Evolutionary conservation across 2,888 invertebrate species (phyloP).

Genomic region (Pandemis corylana): DNA sequence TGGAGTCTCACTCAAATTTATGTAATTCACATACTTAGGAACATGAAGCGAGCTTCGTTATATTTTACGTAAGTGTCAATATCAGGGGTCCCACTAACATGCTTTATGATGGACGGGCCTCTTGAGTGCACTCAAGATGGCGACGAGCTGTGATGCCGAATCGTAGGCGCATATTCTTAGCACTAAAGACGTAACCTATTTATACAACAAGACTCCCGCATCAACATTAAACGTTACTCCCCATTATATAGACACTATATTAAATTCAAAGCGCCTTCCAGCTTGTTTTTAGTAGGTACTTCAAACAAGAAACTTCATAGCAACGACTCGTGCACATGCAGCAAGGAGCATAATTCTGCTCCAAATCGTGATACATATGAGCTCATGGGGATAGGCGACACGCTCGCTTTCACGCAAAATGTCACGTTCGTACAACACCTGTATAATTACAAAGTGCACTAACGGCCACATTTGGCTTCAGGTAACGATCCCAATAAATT

Average conservation of each 20-base stretch:
- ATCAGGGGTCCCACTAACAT: conserved; percentile 57
- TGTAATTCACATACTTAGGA: background rate
- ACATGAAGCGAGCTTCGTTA: conserved; percentile 14
- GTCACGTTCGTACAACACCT: conserved; percentile 32
- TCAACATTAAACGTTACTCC: conserved; percentile 48
- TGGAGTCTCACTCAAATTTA: background rate
- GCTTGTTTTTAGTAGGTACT: conserved; percentile 38
- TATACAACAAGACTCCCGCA: conserved; percentile 45
- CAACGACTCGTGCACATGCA: conserved; percentile 33
- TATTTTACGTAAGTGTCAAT: conserved; percentile 49
- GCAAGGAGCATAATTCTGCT: conserved; percentile 23
- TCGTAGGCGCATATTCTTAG: conserved; percentile 31
- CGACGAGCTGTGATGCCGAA: conserved; percentile 23
- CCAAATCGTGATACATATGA: conserved; percentile 35
- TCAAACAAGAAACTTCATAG: conserved; percentile 37
- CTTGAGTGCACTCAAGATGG: conserved; percentile 65
- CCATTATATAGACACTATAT: conserved; percentile 41
- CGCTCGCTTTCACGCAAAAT: conserved; percentile 27
- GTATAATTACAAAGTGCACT: conserved; percentile 8
- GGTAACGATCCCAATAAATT: conserved; percentile 16
- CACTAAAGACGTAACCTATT: conserved; percentile 40
- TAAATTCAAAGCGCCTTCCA: conserved; percentile 47
- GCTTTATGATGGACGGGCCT: conserved; percentile 58
- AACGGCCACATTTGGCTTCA: conserved; percentile 21
- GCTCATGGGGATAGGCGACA: conserved; percentile 16